Base-by-base conservation (phyloP, 2,888 invertebrate genomes). In the Perithous albicinctus region DNA sequence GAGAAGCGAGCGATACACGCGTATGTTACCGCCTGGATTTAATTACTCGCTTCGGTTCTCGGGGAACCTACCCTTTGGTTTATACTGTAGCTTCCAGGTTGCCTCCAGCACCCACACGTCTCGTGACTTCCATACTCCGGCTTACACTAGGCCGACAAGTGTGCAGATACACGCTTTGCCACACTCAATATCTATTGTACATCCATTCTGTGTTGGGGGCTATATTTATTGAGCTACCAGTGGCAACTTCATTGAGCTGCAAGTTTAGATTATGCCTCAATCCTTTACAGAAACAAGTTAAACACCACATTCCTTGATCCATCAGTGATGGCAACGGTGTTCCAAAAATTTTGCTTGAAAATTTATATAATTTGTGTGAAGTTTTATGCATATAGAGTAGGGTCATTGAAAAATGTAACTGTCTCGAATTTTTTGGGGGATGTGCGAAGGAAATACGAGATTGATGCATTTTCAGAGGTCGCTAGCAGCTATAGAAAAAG, bases 11-110 rank as follows among this genome's bases (percentile, higher is more conserved):
- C 69, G 79, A 77, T 74, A 79, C 75, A 78, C 79, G 46, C 54
- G 54, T 63, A 77, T 66, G 81, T 77, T 84, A 78, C 84, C 82
- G 72, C 81, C 51, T 80, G 77, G 66, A 81, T 80, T 80, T 77
- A 76, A 76, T 80, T 80, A 80, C 76, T 80, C 76, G 80, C 61
- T 66, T 67, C 66, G 72, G 72, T 77, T 80, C 76, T 77, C 76
- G 61, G 48, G 59, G 70, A 78, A 81, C 51, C n/a, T 54, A 8
- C 35, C n/a, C 38, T 29, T 43, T 48, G 26, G 15, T 15, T 35
- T 38, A 54, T 35, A 69, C 61, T 73, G 67, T 46, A 61, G 12
- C 18, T 10, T 66, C 4, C 23, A 26, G 26, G 20, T 38, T 32
- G 32, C 59, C 2, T 10, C 23, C 10, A 18, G 18, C 61, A 35